phyloP scores from a whole-genome alignment of 2,113 vertebrate genomes.

The Tetraodon nigroviridis region DNA sequence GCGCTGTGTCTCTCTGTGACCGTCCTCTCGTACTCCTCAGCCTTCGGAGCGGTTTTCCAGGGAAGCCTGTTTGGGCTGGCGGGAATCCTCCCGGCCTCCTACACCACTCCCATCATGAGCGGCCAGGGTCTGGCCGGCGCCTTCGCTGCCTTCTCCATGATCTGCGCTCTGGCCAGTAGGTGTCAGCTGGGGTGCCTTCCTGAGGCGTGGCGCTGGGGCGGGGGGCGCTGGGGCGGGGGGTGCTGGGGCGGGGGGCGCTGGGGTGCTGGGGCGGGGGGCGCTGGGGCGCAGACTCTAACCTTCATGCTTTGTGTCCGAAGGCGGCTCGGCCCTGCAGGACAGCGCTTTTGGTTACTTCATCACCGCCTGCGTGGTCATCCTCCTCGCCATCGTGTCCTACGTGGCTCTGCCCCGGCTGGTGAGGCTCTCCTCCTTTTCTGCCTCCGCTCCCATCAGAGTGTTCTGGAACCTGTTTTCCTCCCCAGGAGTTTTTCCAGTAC shows the following conservation, averaged over 20 bases:
- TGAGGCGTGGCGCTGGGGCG: too few species aligned
- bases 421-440: constrained; percentile 29
- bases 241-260: too few species aligned
- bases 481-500: constrained; percentile 88
- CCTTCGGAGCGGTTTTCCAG: constrained; percentile 90
- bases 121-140: constrained; percentile 92
- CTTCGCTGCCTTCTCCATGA: constrained; percentile 91
- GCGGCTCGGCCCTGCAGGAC: constrained; percentile 78
- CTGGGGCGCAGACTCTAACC: too few species aligned
- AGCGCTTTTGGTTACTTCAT: constrained; percentile 93
- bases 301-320: constrained; percentile 56
- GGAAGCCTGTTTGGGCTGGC: constrained; percentile 91
- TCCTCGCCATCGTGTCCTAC: constrained; percentile 85
- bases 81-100: constrained; percentile 85
- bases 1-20: too few species aligned
- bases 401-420: constrained; percentile 84
- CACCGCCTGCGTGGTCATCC: constrained; percentile 82
- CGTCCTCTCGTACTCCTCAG: constrained; percentile 55
- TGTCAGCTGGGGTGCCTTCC: neutral
- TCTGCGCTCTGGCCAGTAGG: constrained; percentile 89
- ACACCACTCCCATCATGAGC: constrained; percentile 96
- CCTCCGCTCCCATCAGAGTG: neutral
- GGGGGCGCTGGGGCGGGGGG: too few species aligned
- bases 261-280: too few species aligned
- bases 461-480: neutral